A percentile compares a stretch with the other conserved stretches of the same genome.
phyloP scores from a whole-genome alignment of 2,797 vertebrate species.

The Gephyroberyx darwinii region DNA sequence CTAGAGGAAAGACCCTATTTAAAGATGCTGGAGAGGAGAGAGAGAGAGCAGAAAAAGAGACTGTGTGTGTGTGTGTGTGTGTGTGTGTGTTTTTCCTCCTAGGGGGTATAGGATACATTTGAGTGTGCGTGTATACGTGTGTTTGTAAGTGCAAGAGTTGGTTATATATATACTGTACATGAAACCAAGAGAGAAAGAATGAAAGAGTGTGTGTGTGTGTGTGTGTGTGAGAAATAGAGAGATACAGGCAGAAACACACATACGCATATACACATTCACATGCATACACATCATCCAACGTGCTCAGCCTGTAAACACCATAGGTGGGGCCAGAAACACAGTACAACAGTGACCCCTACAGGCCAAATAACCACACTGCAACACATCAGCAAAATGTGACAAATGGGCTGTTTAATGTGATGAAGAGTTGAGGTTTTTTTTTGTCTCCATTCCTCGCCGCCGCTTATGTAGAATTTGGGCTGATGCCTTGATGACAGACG shows the following conservation, averaged over 20 bases:
- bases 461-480: too few species aligned
- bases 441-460: too few species aligned
- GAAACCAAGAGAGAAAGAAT: too few species aligned
- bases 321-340: background rate
- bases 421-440: too few species aligned
- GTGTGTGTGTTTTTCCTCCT: background rate
- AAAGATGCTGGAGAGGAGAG: background rate
- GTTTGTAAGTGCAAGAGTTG: too few species aligned
- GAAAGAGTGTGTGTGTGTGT: background rate
- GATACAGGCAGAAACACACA: background rate
- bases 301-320: background rate
- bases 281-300: background rate
- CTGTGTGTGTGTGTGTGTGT: background rate
- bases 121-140: too few species aligned
- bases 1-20: background rate
- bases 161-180: background rate
- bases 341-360: slow-evolving; percentile 33
- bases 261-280: background rate
- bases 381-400: slow-evolving; percentile 1
- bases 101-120: too few species aligned
- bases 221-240: background rate
- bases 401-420: too few species aligned
- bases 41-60: background rate
- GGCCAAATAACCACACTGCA: slow-evolving; percentile 14
- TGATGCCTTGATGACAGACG: too few species aligned